phyloP scores from a whole-genome alignment of 2,113 vertebrate genomes.

The Triplophysa rosa region DNA sequence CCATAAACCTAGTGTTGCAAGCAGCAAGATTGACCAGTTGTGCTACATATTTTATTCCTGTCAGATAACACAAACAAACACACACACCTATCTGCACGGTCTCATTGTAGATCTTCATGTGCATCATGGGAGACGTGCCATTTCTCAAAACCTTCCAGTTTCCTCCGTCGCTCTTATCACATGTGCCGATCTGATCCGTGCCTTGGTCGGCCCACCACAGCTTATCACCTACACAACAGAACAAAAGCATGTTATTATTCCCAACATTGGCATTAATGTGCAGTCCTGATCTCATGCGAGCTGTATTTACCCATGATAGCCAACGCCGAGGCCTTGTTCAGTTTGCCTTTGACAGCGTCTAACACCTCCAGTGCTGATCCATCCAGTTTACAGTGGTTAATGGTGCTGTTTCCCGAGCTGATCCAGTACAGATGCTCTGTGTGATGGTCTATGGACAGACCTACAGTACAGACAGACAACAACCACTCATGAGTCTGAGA shows the following conservation, averaged over 20 bases:
- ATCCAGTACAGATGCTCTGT: constrained; percentile 91
- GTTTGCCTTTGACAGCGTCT: constrained; percentile 76
- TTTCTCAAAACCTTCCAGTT: constrained; percentile 84
- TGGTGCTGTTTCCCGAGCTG: constrained; percentile 92
- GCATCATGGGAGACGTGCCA: constrained; percentile 93
- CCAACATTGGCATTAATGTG: background rate
- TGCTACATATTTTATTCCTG: no score
- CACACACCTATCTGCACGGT: constrained; percentile 82
- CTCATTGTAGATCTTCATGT: constrained; percentile 98
- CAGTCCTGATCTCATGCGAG: background rate
- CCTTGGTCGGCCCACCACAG: constrained; percentile 98
- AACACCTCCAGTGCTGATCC: constrained; percentile 85
- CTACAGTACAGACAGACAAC: constrained; percentile 60
- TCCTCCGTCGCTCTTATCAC: constrained; percentile 86
- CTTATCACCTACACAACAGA: constrained; percentile 79
- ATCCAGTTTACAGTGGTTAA: constrained; percentile 87
- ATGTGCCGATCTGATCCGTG: constrained; percentile 93
- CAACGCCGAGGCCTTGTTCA: constrained; percentile 91
- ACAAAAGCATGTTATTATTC: background rate
- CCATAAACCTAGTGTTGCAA: no score
- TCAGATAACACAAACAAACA: constrained; percentile 37
- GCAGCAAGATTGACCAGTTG: no score
- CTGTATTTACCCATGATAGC: constrained; percentile 89
- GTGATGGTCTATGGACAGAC: constrained; percentile 89
- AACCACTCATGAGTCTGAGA: no score